Conservation (phyloP, 2,113 vertebrate species). For the Mixornis gularis region DNA sequence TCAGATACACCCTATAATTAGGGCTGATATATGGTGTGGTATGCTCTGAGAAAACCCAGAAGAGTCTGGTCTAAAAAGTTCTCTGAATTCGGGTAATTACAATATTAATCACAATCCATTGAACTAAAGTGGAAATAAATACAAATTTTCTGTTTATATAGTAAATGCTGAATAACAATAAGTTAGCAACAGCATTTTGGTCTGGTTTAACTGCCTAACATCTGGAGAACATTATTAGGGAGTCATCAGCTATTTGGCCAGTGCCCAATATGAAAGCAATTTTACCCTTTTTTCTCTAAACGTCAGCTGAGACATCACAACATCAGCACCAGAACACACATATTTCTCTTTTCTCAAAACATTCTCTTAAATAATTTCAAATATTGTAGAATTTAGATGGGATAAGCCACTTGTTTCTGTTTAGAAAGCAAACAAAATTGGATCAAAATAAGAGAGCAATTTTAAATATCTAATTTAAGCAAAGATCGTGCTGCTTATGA, state of each 20-base stretch:
- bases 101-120: conserved; percentile 56
- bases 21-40: neutral
- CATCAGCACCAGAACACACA: neutral
- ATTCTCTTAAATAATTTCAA: neutral
- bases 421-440: conserved; percentile 54
- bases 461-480: conserved; percentile 60
- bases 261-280: neutral
- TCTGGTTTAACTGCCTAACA: conserved; percentile 52
- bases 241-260: neutral
- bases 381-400: neutral
- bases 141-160: conserved; percentile 42
- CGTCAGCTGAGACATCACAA: neutral
- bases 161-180: conserved; percentile 5
- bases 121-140: conserved; percentile 44
- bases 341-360: neutral
- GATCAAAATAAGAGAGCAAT: conserved; percentile 49
- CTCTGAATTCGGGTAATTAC: conserved; percentile 32
- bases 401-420: conserved; percentile 57
- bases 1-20: neutral
- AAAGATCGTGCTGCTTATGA: conserved; percentile 37
- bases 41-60: neutral
- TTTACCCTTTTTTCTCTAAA: conserved; percentile 10
- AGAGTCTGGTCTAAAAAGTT: conserved; percentile 32
- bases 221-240: conserved; percentile 37
- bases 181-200: conserved; percentile 21